Base-by-base conservation (phyloP, 2,113 vertebrate genomes). In the Malaclemys terrapin region DNA sequence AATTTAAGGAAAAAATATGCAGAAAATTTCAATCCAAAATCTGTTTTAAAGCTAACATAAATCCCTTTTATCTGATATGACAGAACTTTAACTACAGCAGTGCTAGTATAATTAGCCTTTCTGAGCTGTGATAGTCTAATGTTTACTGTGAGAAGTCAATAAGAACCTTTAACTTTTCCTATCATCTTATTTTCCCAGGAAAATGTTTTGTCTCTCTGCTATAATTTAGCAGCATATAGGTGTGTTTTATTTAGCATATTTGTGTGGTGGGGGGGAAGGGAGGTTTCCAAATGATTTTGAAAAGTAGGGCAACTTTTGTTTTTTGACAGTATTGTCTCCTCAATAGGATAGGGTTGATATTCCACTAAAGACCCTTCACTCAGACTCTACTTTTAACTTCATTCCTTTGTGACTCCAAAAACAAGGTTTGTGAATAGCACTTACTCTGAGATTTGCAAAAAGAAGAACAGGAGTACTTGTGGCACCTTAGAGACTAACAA, bases 391-490 rank as follows among this genome's bases (percentile, higher is more conserved):
- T 59, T 62, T 69, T 88, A 80, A 86, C n/a, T 92, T 88, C 90
- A 85, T 76, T 88, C 59, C 42, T 95, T 93, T 91, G 82, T 95
- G 93, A 91, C 57, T 95, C 38, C 38, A 78, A 76, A 76, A 95
- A 31, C 10, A 29, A 93, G 53, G 81, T 83, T 90, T 80, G n/a
- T 80, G 82, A 89, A 72, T 80, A 92, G 54, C 38, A 59, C 80
- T 94, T 57, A 65, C 54, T 85, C 22, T 29, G 76, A 91, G 90
- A 93, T 94, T 96, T 89, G 93, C n/a, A n/a, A n/a, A n/a, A n/a
- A n/a, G n/a, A n/a, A n/a, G n/a, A n/a, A n/a, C n/a, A n/a, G n/a
- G n/a, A n/a, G n/a, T n/a, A n/a, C n/a, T n/a, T n/a, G n/a, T n/a
- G n/a, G n/a, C n/a, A n/a, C n/a, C n/a, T n/a, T n/a, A n/a, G n/a